Conservation (phyloP, 1,140 invertebrate species). For the Lasioglossum baleicum region DNA sequence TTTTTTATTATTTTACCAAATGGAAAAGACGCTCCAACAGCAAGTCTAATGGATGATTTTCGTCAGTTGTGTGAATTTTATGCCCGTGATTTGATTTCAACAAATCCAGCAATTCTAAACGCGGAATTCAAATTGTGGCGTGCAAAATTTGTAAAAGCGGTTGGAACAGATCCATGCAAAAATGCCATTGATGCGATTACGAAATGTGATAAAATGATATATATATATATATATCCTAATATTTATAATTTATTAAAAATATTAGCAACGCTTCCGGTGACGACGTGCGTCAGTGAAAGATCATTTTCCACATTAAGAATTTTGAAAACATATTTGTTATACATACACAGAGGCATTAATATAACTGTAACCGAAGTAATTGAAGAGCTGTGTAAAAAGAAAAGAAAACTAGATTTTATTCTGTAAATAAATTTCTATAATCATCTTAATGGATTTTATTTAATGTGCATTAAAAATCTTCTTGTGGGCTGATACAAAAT, state of each 20-base stretch:
- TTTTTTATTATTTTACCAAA: not conserved
- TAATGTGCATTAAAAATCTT: no score
- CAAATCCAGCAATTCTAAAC: not conserved
- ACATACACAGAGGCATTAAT: not conserved
- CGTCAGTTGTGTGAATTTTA: conserved; percentile 6
- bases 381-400: no score
- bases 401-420: no score
- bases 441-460: no score
- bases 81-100: not conserved
- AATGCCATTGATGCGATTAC: not conserved
- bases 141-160: not conserved
- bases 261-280: not conserved
- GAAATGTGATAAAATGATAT: not conserved
- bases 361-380: no score
- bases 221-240: no score
- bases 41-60: not conserved
- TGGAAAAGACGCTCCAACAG: not conserved
- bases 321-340: not conserved
- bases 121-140: not conserved
- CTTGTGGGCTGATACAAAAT: no score
- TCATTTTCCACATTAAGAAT: not conserved
- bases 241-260: not conserved
- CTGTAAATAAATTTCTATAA: no score
- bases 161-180: not conserved
- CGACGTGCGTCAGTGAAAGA: not conserved